Base-by-base conservation (phyloP, 2,113 vertebrate genomes). In the Podocnemis expansa region DNA sequence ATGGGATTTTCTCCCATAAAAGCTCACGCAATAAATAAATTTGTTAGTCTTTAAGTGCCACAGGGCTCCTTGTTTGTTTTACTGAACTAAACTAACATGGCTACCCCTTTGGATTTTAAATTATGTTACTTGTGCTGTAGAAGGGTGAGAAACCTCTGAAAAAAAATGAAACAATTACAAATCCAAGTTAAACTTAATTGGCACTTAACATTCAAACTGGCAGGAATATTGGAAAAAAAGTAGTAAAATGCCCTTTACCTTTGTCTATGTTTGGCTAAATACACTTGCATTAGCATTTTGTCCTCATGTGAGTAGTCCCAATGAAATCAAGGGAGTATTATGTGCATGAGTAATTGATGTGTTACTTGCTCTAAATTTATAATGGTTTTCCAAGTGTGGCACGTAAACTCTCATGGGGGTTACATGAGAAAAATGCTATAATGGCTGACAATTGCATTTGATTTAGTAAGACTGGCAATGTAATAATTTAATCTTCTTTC, bases 71-170 rank as follows among this genome's bases (percentile, higher is more conserved):
- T n/a, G n/a, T n/a, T n/a, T n/a, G n/a, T n/a, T n/a, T n/a, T n/a
- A n/a, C n/a, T n/a, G n/a, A n/a, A n/a, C n/a, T n/a, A n/a, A n/a
- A n/a, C n/a, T n/a, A n/a, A n/a, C n/a, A n/a, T n/a, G n/a, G n/a
- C n/a, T n/a, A n/a, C n/a, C n/a, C n/a, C n/a, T n/a, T n/a, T n/a
- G n/a, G n/a, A 81, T 93, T 88, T 93, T 45, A 94, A 96, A 96
- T 94, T 31, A 86, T 84, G 84, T 11, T 92, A 84, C 82, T 93
- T 88, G 91, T 96, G 93, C 85, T 84, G 89, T 41, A 95, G 84
- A 92, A 86, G 41, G 27, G 43, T 29, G 29, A 10, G n/a, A 49
- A 41, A 83, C 85, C 91, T 91, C 70, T n/a, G n/a, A 94, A 87
- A 80, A 93, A 84, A 78, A 93, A 82, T 5, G 55, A 87, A 88